Percentiles rank a stretch among this genome's conserved stretches.
Conservation (phyloP, 2,888 invertebrate genomes). For the Drosophila anomelani region DNA sequence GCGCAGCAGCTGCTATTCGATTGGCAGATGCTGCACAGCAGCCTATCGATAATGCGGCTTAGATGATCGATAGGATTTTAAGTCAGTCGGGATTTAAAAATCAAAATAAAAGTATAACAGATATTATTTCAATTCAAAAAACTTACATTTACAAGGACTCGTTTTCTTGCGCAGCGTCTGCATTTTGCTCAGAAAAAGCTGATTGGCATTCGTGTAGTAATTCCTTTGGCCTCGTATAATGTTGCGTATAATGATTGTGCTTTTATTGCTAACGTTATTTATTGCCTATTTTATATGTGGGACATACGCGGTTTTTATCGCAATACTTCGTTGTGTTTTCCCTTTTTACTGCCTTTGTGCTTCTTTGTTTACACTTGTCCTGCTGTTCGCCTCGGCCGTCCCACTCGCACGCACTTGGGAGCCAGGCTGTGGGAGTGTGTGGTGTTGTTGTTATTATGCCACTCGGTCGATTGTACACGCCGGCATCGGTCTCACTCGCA, state of each 20-base stretch:
- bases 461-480: conserved; percentile 53
- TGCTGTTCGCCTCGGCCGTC: conserved; percentile 8
- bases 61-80: not conserved
- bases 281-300: conserved; percentile 41
- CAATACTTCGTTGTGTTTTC: conserved; percentile 35
- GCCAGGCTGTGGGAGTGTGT: conserved; percentile 2
- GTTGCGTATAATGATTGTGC: conserved; percentile 55
- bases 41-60: conserved; percentile 51
- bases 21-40: conserved; percentile 1
- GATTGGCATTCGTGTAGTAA: conserved; percentile 76
- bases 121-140: not conserved
- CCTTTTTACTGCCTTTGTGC: conserved; percentile 15
- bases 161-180: conserved; percentile 97
- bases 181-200: conserved; percentile 86
- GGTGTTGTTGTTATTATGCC: conserved; percentile 51
- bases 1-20: conserved; percentile 69
- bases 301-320: conserved; percentile 11
- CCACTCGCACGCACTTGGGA: conserved; percentile 6
- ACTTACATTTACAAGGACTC: conserved; percentile 97
- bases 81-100: conserved; percentile 3
- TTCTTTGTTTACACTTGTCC: conserved; percentile 44
- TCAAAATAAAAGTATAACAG: not conserved
- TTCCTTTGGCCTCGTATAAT: conserved; percentile 61
- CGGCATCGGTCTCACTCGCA: conserved; percentile 51
- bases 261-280: conserved; percentile 6